Conservation (phyloP, 2,888 invertebrate genomes). For the Pheosia tremula region DNA sequence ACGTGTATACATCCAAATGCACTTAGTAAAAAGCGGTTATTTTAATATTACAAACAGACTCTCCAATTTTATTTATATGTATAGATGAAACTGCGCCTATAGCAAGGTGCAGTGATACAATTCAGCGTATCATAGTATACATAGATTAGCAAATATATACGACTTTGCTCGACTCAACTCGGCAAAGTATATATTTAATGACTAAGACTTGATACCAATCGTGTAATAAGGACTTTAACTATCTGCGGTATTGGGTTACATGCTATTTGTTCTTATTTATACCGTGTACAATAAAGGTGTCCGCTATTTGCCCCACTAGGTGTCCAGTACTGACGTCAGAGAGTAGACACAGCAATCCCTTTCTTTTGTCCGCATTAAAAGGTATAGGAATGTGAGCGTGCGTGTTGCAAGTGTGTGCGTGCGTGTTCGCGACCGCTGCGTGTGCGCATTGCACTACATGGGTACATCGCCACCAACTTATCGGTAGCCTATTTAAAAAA, state of each 20-base stretch:
- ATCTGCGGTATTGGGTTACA: not conserved
- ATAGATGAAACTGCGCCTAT: no score
- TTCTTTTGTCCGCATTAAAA: conserved; percentile 81
- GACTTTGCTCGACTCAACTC: not conserved
- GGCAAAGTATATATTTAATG: no score
- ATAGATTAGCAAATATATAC: no score
- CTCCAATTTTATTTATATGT: no score
- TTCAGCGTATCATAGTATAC: no score
- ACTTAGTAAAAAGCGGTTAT: no score
- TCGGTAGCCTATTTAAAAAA: not conserved
- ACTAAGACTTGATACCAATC: not conserved
- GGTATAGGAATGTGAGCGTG: conserved; percentile 83
- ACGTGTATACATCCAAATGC: no score
- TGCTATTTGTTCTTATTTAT: conserved; percentile 25
- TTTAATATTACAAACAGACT: no score
- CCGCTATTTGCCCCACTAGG: conserved; percentile 80
- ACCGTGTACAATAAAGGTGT: conserved; percentile 62
- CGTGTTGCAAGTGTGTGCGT: conserved; percentile 78
- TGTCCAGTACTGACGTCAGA: conserved; percentile 83
- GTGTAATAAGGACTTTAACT: not conserved
- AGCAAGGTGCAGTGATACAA: no score
- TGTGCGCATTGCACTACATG: not conserved
- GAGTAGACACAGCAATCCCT: conserved; percentile 81
- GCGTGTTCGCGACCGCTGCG: conserved; percentile 58
- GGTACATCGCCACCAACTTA: not conserved